Conservation (phyloP, 1,140 invertebrate genomes). For the Wasmannia auropunctata region DNA sequence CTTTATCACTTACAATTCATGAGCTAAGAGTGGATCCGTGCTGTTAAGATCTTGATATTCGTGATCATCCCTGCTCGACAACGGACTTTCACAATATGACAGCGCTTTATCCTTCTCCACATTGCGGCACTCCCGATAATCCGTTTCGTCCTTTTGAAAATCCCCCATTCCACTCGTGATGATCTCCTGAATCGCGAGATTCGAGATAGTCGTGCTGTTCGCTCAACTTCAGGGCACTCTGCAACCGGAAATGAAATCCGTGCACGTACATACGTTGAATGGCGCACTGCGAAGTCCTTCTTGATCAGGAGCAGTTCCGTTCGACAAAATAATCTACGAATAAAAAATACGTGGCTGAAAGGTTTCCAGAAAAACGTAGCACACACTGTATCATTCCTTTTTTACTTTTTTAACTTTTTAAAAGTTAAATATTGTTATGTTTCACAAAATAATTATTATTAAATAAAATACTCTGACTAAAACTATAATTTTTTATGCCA, state of each 20-base stretch:
- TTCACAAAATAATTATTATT: background rate
- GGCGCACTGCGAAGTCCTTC: background rate
- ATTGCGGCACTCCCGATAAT: conserved; percentile 18
- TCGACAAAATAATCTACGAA: background rate
- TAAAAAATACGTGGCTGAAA: conserved; percentile 18
- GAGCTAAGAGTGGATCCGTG: conserved; percentile 49
- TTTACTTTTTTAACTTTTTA: background rate
- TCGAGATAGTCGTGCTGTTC: background rate
- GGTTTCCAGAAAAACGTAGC: background rate
- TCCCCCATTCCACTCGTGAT: conserved; percentile 13
- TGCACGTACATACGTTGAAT: conserved; percentile 30
- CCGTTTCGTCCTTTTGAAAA: conserved; percentile 28
- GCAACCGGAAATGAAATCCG: conserved; percentile 64
- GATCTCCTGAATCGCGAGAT: conserved; percentile 20
- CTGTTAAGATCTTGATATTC: conserved; percentile 22
- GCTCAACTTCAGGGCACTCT: conserved; percentile 24
- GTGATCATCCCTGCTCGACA: background rate
- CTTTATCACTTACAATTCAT: conserved; percentile 54
- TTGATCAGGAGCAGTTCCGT: background rate
- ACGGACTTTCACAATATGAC: background rate
- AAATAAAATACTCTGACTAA: background rate
- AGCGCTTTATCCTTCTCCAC: background rate
- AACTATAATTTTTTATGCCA: background rate
- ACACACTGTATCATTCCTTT: background rate
- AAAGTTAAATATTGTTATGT: background rate